Evolutionary conservation across 1,140 invertebrate genomes (phyloP), one percentile per base, ranked within the genome.

Genomic region (Alviniconcha marisindica): DNA sequence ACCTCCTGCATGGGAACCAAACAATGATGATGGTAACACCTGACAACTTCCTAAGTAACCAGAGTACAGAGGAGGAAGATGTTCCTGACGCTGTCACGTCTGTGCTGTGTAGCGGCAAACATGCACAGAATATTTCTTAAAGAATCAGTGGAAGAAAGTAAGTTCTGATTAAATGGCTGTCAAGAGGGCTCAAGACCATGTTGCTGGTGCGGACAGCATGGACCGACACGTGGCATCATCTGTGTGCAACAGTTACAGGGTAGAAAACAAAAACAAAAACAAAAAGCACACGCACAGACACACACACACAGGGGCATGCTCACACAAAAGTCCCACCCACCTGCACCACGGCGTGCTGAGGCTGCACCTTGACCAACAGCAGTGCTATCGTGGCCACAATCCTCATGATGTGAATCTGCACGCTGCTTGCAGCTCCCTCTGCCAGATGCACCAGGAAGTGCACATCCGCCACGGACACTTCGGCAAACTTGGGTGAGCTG

Each of bases 401-500:
- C 2, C 71, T 66, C 36, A 71, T 44, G 21, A 82, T 48, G 42
- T 82, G 80, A 15, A 82, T 66, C 51, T 82, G 66, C 44, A 54
- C 63, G 38, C 71, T 21, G 31, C 66, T 82, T n/a, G 31, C 15
- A 5, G 80, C 71, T 1, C 71, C 48, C 31, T 82, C 66, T 12
- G 63, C 66, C 28, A 71, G 24, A 40, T 74, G 66, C 28, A 54
- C 71, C 66, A 73, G 36, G 24, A 82, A 74, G 44, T 71, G 66
- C 10, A 73, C 33, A 21, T 82, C 66, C 5, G 31, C 66, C n/a
- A 48, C 42, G 14, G 78, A 40, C 33, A 80, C 40, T 0, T 60
- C 36, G 14, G 80, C 54, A 78, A 91, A 90, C 84, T 90, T 90
- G 18, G 87, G 82, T 7, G 89, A 87, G 40, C 89, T 78, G 12